Conservation (phyloP, 1,140 invertebrate genomes). For the Pygmarrhopalites habei region DNA sequence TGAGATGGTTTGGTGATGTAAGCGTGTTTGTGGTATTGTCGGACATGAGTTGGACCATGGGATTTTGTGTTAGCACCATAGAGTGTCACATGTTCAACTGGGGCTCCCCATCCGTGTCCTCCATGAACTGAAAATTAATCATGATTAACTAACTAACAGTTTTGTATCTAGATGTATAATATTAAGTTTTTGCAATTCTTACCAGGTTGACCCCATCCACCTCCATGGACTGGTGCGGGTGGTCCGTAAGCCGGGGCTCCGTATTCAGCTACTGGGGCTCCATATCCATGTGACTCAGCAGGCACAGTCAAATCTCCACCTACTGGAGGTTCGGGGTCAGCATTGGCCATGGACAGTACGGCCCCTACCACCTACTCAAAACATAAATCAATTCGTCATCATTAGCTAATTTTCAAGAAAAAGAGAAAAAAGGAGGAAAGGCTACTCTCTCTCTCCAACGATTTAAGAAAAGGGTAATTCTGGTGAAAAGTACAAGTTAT, state of each 20-base stretch:
- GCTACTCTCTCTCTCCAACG: too few species aligned
- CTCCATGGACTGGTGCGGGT: background rate
- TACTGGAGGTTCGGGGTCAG: conserved; percentile 10
- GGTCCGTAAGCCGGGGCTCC: conserved; percentile 2
- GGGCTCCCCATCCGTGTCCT: conserved; percentile 2
- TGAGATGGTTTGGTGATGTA: conserved; percentile 3
- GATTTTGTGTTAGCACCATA: conserved; percentile 5
- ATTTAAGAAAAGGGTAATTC: too few species aligned
- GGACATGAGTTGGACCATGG: conserved; percentile 13
- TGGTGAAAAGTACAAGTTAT: too few species aligned
- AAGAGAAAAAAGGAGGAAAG: too few species aligned
- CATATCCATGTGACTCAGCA: background rate
- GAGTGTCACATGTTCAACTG: conserved; percentile 1
- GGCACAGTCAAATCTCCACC: conserved; percentile 2
- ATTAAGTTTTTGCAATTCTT: too few species aligned
- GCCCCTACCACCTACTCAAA: conserved; percentile 5
- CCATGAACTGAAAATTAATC: background rate
- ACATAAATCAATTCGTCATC: background rate
- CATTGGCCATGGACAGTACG: background rate
- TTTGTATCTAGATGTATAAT: too few species aligned
- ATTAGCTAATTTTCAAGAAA: too few species aligned
- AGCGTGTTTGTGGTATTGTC: conserved; percentile 3
- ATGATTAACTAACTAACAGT: too few species aligned
- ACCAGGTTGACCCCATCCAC: too few species aligned
- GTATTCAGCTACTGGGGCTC: background rate